Evolutionary conservation across 2,797 vertebrate species (phyloP).

Genomic region (Acanthis flammea): DNA sequence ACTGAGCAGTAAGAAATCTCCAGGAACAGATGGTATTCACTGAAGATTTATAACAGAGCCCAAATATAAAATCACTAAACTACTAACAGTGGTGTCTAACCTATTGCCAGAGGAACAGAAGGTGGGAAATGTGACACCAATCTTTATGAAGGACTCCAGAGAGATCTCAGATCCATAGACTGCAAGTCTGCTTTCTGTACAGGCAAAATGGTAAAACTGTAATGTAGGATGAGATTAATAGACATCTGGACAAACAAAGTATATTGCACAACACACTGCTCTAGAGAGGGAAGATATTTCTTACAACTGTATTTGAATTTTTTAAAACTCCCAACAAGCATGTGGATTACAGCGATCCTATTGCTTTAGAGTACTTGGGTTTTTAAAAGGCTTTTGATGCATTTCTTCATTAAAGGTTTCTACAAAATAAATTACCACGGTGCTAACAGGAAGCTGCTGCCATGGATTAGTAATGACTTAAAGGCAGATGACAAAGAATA

Average conservation of each 20-base stretch:
- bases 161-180: constrained; percentile 13
- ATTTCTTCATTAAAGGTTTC: background rate
- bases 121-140: constrained; percentile 49
- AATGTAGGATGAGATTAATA: background rate
- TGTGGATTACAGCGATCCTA: background rate
- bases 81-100: constrained; percentile 32
- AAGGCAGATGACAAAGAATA: background rate
- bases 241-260: background rate
- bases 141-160: constrained; percentile 47
- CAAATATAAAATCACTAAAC: constrained; percentile 40
- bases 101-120: constrained; percentile 56
- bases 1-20: constrained; percentile 50
- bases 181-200: background rate
- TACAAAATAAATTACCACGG: background rate
- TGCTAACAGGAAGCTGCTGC: background rate
- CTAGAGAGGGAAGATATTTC: background rate
- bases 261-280: background rate
- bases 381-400: background rate
- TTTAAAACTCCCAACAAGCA: background rate
- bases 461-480: background rate
- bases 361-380: background rate
- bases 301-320: background rate
- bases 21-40: constrained; percentile 59
- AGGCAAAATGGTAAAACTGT: background rate
- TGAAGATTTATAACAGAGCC: constrained; percentile 51